Evolutionary conservation across 1,140 invertebrate genomes (phyloP), one percentile per base, ranked within the genome.

Genomic region (Apis mellifera): DNA sequence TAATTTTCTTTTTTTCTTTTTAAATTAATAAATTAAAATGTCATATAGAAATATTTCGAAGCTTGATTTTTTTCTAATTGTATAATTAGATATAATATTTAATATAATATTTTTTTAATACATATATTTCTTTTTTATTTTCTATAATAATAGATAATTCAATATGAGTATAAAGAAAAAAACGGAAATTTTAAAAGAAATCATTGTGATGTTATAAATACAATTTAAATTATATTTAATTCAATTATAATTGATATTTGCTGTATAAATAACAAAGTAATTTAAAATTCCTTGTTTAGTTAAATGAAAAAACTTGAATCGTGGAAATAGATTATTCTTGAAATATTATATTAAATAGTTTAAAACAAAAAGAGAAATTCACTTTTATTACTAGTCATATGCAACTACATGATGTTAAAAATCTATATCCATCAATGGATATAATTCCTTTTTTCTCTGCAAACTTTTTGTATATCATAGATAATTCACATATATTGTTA

Each of bases 401-500:
- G 12, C 52, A 52, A 12, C 42, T 48, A n/a, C 5, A 11, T 15
- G 19, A 17, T 19, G 17, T 15, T 54, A 26, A 26, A n/a, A 7
- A 42, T 69, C 54, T 54, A 3, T 23, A 19, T 57, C 19, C 17
- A 15, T 21, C n/a, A n/a, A 42, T 32, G 4, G 4, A n/a, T n/a
- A n/a, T n/a, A n/a, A n/a, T 50, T 21, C 55, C 66, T 81, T 57
- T 59, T 65, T 71, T 12, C 57, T 7, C 19, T 21, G 12, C 55
- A 19, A 69, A 19, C 21, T 26, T 64, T 26, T 9, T 19, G n/a
- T 19, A 62, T 54, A 11, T 12, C 23, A 19, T 17, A 17, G 42
- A 21, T 26, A 50, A 50, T 76, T 69, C 11, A n/a, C n/a, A n/a
- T n/a, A n/a, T 59, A 69, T 62, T 70, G 19, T 72, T 54, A 15